Percentiles rank a stretch among this genome's conserved stretches.
Conservation (phyloP, 2,797 vertebrate genomes). For the Zenarchopterus dispar region DNA sequence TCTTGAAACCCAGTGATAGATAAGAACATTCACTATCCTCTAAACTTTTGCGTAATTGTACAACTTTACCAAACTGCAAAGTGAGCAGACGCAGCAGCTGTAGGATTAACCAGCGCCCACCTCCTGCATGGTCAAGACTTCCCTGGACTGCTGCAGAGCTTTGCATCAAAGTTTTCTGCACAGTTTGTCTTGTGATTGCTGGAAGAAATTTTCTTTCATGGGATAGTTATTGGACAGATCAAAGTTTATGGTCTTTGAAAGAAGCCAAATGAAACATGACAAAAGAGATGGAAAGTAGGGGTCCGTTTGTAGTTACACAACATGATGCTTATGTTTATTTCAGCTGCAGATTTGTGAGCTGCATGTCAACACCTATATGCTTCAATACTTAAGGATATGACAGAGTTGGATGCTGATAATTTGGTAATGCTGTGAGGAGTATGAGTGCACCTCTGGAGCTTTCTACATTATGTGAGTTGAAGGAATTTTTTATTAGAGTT, state of each 20-base stretch:
- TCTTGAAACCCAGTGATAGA: slow-evolving; percentile 20
- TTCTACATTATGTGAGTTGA: too few species aligned
- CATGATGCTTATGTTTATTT: background rate
- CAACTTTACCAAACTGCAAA: background rate
- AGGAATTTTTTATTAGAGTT: too few species aligned
- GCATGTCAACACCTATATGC: background rate
- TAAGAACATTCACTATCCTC: slow-evolving; percentile 26
- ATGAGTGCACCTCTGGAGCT: background rate
- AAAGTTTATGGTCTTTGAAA: slow-evolving; percentile 1
- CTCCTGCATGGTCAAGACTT: slow-evolving; percentile 15
- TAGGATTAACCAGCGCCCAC: slow-evolving; percentile 23
- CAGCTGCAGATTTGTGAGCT: background rate
- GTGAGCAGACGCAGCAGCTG: slow-evolving; percentile 33
- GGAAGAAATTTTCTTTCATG: slow-evolving; percentile 15
- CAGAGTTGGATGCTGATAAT: background rate
- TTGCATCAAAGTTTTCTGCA: background rate
- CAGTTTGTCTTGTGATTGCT: background rate
- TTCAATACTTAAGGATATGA: slow-evolving; percentile 12
- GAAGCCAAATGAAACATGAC: background rate
- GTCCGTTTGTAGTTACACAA: slow-evolving; percentile 1
- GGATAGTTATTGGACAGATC: slow-evolving; percentile 17
- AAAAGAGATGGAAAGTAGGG: background rate
- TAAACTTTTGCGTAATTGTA: slow-evolving; percentile 44
- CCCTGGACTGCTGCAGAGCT: slow-evolving; percentile 9
- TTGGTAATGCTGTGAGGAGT: background rate